Evolutionary conservation across 2,113 vertebrate species (phyloP), one percentile per base, ranked within the genome.

Genomic region (Bettongia penicillata): DNA sequence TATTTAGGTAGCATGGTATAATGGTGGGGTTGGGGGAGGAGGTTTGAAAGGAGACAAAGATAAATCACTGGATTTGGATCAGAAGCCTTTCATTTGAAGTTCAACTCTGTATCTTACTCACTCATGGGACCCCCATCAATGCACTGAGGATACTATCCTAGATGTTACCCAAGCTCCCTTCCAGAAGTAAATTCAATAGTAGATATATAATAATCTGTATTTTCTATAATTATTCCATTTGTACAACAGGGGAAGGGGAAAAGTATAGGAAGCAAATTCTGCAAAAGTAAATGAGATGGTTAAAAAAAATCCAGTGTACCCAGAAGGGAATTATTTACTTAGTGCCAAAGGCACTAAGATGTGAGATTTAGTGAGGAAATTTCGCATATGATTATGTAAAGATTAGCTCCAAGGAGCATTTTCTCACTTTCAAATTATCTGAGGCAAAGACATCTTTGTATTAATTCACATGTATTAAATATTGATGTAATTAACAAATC

Each of bases 281-380:
- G n/a, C 6, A 43, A 84, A 43, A 43, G 19, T 84, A 84, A 84
- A 84, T 84, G 68, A 84, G 1, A 84, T 84, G 19, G n/a, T 23
- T 84, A 84, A 84, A 84, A 77, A 93, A 92, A 14, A 93, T 96
- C 28, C 51, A 91, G 51, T 22, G 5, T 51, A 50, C 89, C 68
- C 92, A 91, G 16, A 96, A 89, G 11, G 68, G 5, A 90, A 19
- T 50, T 91, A 26, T 91, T 96, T 92, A 52, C 68, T 94, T 22
- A 96, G 50, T 95, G 91, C 19, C 8, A 8, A 89, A 14, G 93
- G 37, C 93, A 94, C n/a, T n/a, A n/a, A n/a, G 55, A 92, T 91
- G 53, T 50, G 61, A 25, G 43, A 25, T 96, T 97, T 96, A 53
- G 51, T 95, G 89, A 97, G 47, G 90, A 96, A 93, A 90, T 48